A percentile compares a stretch with the other conserved stretches of the same genome.
Evolutionary conservation across 2,113 vertebrate genomes (phyloP).

Genomic region (Myrmecophaga tridactyla): DNA sequence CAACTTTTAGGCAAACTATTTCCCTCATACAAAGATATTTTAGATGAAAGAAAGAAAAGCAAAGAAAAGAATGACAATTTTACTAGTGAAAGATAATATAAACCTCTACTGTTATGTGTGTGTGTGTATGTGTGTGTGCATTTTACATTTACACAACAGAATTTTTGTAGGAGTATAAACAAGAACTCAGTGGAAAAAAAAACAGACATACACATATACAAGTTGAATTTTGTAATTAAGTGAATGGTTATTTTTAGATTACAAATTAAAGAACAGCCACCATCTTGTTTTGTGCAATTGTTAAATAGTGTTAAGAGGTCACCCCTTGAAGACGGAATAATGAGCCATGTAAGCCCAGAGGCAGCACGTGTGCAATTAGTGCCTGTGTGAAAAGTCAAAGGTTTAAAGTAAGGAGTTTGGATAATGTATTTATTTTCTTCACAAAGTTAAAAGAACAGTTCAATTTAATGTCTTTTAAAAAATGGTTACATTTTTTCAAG

Average conservation of each 20-base stretch:
- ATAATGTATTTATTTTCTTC: neutral
- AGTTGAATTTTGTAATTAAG: conserved; percentile 11
- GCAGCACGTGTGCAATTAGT: neutral
- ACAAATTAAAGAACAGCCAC: neutral
- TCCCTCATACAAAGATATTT: neutral
- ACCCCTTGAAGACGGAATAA: neutral
- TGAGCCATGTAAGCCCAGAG: neutral
- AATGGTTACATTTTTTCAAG: neutral
- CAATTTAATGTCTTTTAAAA: neutral
- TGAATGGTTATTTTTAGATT: conserved; percentile 13
- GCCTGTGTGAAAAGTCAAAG: neutral
- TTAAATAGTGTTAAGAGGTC: neutral
- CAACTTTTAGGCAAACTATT: neutral
- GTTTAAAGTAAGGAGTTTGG: neutral
- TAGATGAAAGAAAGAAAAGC: neutral
- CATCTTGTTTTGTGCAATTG: neutral
- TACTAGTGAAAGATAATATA: neutral
- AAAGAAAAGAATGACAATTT: neutral
- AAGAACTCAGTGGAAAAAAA: neutral
- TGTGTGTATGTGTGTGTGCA: neutral
- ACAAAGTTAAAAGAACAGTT: neutral
- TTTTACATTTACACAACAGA: too few species aligned
- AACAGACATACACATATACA: neutral
- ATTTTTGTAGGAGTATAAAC: neutral
- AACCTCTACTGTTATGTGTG: neutral